These are phyloP conservation scores for Caenorhabditis sulstoni DNA, from an alignment of 2,888 invertebrate genomes.

Conservation along the genomic window DNA sequence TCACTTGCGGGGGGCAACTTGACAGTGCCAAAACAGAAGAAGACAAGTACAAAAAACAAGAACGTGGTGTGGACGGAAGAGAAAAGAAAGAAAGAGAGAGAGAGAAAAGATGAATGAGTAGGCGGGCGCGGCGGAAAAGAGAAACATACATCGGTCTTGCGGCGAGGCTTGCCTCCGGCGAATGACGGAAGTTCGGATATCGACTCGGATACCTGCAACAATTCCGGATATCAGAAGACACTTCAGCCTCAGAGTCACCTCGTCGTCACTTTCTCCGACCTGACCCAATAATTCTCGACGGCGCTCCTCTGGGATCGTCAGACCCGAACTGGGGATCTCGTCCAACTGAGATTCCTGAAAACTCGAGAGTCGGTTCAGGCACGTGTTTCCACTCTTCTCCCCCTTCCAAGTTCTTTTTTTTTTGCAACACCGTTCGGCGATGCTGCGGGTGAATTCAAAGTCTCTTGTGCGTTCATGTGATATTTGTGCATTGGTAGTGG, in stretches of 20 bases:
- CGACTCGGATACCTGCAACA: slow-evolving; percentile 75
- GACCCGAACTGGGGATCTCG: slow-evolving; percentile 77
- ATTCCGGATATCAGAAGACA: background rate
- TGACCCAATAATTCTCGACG: slow-evolving; percentile 76
- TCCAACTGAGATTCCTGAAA: slow-evolving; percentile 72
- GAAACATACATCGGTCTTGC: slow-evolving; percentile 61
- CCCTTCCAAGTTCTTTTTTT: slow-evolving; percentile 12
- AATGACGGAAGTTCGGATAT: slow-evolving; percentile 80
- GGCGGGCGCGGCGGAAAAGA: slow-evolving; percentile 26
- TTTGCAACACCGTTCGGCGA: slow-evolving; percentile 19
- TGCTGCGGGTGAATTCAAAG: slow-evolving; percentile 38
- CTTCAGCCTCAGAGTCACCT: slow-evolving; percentile 25
- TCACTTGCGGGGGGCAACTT: slow-evolving; percentile 51
- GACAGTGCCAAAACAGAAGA: slow-evolving; percentile 34
- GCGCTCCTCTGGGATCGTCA: slow-evolving; percentile 78
- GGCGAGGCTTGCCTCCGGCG: slow-evolving; percentile 64
- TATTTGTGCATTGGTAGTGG: slow-evolving; percentile 55
- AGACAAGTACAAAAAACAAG: slow-evolving; percentile 15
- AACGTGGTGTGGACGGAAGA: slow-evolving; percentile 26
- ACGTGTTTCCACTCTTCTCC: slow-evolving; percentile 17
- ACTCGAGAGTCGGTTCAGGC: slow-evolving; percentile 21
- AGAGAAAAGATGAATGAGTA: slow-evolving; percentile 29
- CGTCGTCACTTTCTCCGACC: slow-evolving; percentile 65
- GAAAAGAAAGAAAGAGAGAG: slow-evolving; percentile 22
- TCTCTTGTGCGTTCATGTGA: slow-evolving; percentile 51